Evolutionary conservation across 2,888 invertebrate species (phyloP), one percentile per base, ranked within the genome.

Genomic region (Iselma pallidipennis): DNA sequence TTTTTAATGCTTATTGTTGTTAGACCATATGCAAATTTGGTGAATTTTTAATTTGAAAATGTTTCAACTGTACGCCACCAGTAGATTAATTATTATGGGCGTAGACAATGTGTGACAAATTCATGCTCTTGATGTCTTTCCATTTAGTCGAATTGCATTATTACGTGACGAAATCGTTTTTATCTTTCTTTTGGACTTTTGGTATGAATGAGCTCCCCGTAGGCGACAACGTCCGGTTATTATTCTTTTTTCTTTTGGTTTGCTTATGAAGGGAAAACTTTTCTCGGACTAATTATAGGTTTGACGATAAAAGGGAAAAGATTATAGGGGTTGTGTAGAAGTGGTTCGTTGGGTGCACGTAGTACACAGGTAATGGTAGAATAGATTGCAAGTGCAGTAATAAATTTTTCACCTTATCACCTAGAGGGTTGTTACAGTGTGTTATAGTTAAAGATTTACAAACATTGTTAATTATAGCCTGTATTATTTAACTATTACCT

Each of bases 381-480:
- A 49, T 23, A 12, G 49, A 53, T 56, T 59, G 59, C 56, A 56
- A 63, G 49, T 59, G 52, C 56, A 49, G 59, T 56, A 26, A 63
- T 63, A 63, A 63, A 63, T 59, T 63, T 53, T 56, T 58, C 55
- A 63, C 63, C 53, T 63, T 63, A 59, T 63, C 58, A 59, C 55
- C 42, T 61, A 42, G 57, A 49, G 45, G 16, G 21, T 45, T n/a
- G 12, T 45, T 23, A 12, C 5, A 23, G 16, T 37, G 37, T 28
- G 6, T 28, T 7, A 45, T 45, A 23, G 45, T 23, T 45, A n/a
- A n/a, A 45, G 21, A 23, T 45, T 62, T 54, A 33, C 37, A 26
- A 42, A 42, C 33, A 42, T 5, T 48, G 28, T 49, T 48, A 55
- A 53, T 33, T 53, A 37, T 26, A 57, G 42, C 28, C 2, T 23